These are phyloP conservation scores for Drosophila bifasciata DNA, from an alignment of 1,140 invertebrate genomes.

Conservation along the genomic window DNA sequence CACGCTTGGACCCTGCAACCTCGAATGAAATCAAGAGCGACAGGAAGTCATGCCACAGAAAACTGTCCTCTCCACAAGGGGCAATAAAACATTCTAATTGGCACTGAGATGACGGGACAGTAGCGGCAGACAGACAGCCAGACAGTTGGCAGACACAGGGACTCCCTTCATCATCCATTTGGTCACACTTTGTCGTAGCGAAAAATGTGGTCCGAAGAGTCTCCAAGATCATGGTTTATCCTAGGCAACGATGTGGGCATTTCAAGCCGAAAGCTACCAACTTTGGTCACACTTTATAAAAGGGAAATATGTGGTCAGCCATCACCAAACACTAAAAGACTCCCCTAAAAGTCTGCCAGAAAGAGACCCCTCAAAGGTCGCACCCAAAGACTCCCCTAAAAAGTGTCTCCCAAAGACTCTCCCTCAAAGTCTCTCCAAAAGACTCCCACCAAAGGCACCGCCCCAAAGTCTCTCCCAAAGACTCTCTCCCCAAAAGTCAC, in stretches of 20 bases:
- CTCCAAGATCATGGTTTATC: too few relatives aligned
- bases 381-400: too few relatives aligned
- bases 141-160: background rate
- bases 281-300: slow-evolving; percentile 3
- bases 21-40: slow-evolving; percentile 62
- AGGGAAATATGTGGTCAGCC: too few relatives aligned
- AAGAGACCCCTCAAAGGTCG: too few relatives aligned
- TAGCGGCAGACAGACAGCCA: too few relatives aligned
- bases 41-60: slow-evolving; percentile 58
- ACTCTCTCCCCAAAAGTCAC: slow-evolving; percentile 1
- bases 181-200: slow-evolving; percentile 19
- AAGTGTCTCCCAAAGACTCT: background rate
- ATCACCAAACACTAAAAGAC: background rate
- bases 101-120: slow-evolving; percentile 12
- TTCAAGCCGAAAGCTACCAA: background rate
- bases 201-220: background rate
- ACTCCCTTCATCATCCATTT: background rate
- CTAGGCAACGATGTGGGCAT: background rate
- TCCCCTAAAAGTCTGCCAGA: background rate
- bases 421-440: background rate
- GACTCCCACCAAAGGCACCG: too few relatives aligned
- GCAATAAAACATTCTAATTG: slow-evolving; percentile 71
- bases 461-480: too few relatives aligned
- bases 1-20: slow-evolving; percentile 16
- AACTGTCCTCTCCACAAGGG: slow-evolving; percentile 37